Base-by-base conservation (phyloP, 2,113 vertebrate species). In the Boulengeromyrus knoepffleri region DNA sequence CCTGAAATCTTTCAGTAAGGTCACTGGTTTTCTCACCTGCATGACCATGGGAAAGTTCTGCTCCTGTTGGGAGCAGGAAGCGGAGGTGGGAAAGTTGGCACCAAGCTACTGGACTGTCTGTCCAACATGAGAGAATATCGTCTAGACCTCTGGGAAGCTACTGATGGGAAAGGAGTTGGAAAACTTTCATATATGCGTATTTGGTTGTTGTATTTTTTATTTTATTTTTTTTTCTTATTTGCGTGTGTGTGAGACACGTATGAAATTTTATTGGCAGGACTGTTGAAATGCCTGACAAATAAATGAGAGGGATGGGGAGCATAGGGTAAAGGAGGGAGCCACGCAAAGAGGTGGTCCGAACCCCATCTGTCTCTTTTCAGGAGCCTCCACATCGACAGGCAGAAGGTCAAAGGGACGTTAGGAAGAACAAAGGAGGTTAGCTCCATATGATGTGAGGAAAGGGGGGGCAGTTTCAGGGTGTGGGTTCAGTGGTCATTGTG, bases 311-410 rank as follows among this genome's bases (percentile, higher is more conserved):
- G 66, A 85, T 56, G 36, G 45, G 88, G 50, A 27, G 85, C 17
- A 88, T 52, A 88, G 58, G 66, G 77, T 47, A 66, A 58, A 62
- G 56, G 45, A 12, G 45, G 31, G 62, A 80, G n/a, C 46, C 47
- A 83, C 90, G 87, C 62, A 84, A 93, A 90, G 85, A 90, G 92
- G 90, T 89, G 91, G 91, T 90, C 91, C 92, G 90, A 90, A 90
- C 77, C 91, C 89, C 91, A 92, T 91, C 92, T 93, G 91, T 93
- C 93, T 91, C 90, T 90, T 89, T 92, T 89, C 91, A 91, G 93
- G 90, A 91, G 91, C 90, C 92, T 91, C 92, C 87, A 90, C 91
- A 92, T 92, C 89, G 90, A 90, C 88, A 93, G 91, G 92, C 92
- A 91, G 90, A 91, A 92, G 92, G 93, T 93, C 93, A 93, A 74